phyloP scores from a whole-genome alignment of 2,113 vertebrate species.

The Bettongia penicillata region DNA sequence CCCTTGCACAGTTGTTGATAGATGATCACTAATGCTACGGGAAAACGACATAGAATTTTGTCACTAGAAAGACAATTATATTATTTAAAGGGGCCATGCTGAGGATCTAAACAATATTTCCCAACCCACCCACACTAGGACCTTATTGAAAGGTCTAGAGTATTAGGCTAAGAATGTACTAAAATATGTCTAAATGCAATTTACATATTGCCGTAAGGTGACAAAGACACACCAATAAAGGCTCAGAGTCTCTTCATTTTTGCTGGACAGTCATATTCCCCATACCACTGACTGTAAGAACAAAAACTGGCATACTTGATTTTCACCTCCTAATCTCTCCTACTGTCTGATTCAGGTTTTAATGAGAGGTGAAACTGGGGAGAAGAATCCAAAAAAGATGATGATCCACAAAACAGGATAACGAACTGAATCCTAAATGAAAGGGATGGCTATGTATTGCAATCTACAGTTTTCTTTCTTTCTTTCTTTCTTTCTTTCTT shows the following conservation, averaged over 20 bases:
- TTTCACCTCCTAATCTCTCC: constrained; percentile 3
- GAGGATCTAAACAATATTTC: neutral
- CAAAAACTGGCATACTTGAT: neutral
- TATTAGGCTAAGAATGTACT: neutral
- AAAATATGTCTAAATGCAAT: neutral
- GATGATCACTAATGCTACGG: neutral
- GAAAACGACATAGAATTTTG: constrained; percentile 2
- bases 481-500: no score
- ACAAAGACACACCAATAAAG: constrained; percentile 14
- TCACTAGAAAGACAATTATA: neutral
- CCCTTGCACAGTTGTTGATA: constrained; percentile 8
- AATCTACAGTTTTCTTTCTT: neutral
- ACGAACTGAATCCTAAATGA: constrained; percentile 12
- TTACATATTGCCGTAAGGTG: constrained; percentile 20
- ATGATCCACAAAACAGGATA: neutral
- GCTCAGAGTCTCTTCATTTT: constrained; percentile 31
- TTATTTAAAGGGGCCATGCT: constrained; percentile 24
- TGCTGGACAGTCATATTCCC: constrained; percentile 19
- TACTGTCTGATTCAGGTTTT: constrained; percentile 21
- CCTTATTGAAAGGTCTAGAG: neutral
- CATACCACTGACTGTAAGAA: constrained; percentile 11
- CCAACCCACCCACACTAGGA: constrained; percentile 9
- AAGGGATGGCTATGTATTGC: neutral
- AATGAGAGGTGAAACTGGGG: constrained; percentile 30
- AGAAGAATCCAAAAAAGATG: constrained; percentile 16